Conservation (phyloP, 2,888 invertebrate species). For the Kuschelorhynchus macadamiae region DNA sequence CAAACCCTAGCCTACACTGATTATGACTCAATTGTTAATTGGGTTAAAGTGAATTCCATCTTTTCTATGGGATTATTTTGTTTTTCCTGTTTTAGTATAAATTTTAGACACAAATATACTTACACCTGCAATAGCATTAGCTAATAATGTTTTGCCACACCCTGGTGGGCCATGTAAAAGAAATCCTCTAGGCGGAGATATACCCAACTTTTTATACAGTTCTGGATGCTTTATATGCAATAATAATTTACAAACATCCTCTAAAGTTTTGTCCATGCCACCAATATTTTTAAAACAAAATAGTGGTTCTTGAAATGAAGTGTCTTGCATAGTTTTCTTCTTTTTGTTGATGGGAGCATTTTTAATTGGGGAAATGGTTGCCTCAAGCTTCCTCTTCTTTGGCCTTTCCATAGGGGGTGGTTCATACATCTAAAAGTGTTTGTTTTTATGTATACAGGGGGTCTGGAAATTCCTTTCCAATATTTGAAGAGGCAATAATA, state of each 20-base stretch:
- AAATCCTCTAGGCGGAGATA: conserved; percentile 91
- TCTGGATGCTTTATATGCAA: conserved; percentile 79
- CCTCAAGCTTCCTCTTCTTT: conserved; percentile 53
- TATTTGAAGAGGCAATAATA: too few relatives aligned
- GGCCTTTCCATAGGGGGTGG: conserved; percentile 62
- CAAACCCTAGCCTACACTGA: too few relatives aligned
- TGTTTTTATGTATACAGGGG: too few relatives aligned
- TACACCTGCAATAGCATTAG: conserved; percentile 87
- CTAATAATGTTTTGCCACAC: conserved; percentile 89
- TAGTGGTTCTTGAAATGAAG: conserved; percentile 63
- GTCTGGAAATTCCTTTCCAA: too few relatives aligned
- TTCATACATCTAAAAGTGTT: too few relatives aligned
- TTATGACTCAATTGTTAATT: too few relatives aligned
- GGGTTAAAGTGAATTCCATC: too few relatives aligned
- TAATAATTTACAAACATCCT: conserved; percentile 43
- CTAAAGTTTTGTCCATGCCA: conserved; percentile 43
- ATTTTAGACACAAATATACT: conserved; percentile 60
- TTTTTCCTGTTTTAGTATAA: too few relatives aligned
- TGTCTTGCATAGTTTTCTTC: conserved; percentile 62
- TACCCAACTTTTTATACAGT: conserved; percentile 87
- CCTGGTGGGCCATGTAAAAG: conserved; percentile 97
- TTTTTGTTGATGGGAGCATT: conserved; percentile 57
- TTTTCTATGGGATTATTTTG: too few relatives aligned
- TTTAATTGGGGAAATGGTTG: conserved; percentile 45
- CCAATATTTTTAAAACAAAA: conserved; percentile 43